phyloP scores from a whole-genome alignment of 2,797 vertebrate genomes.

The Crenuchus spilurus region DNA sequence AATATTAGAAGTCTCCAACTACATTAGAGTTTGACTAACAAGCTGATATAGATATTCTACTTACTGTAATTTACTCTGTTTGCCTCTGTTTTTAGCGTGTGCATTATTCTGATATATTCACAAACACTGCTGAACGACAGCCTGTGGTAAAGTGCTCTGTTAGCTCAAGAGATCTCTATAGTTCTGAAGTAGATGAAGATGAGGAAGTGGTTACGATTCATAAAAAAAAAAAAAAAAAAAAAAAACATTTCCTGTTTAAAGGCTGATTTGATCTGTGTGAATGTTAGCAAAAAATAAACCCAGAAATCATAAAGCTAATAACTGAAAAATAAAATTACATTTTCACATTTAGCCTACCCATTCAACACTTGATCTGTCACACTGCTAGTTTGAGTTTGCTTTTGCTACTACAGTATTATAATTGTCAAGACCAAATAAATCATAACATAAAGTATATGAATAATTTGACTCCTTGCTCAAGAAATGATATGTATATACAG shows the following conservation, averaged over 20 bases:
- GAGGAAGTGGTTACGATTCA: slow-evolving; percentile 88
- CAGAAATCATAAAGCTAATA: slow-evolving; percentile 23
- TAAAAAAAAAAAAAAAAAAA: slow-evolving; percentile 62
- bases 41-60: slow-evolving; percentile 33
- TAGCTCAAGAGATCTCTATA: slow-evolving; percentile 56
- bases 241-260: slow-evolving; percentile 86
- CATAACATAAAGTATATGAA: too few relatives aligned
- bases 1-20: neutral
- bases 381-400: neutral
- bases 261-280: slow-evolving; percentile 62
- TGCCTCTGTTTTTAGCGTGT: slow-evolving; percentile 40
- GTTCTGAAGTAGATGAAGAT: slow-evolving; percentile 85
- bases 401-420: neutral
- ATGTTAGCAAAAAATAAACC: slow-evolving; percentile 61
- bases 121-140: slow-evolving; percentile 40
- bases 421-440: too few relatives aligned
- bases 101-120: slow-evolving; percentile 51
- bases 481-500: too few relatives aligned
- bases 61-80: slow-evolving; percentile 40
- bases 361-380: neutral
- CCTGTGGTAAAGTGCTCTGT: slow-evolving; percentile 50
- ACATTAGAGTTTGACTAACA: neutral
- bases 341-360: neutral
- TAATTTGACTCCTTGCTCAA: too few relatives aligned
- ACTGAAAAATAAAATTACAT: neutral